These are phyloP conservation scores for Myotis myotis DNA, from an alignment of 2,797 vertebrate genomes.

Conservation along the genomic window DNA sequence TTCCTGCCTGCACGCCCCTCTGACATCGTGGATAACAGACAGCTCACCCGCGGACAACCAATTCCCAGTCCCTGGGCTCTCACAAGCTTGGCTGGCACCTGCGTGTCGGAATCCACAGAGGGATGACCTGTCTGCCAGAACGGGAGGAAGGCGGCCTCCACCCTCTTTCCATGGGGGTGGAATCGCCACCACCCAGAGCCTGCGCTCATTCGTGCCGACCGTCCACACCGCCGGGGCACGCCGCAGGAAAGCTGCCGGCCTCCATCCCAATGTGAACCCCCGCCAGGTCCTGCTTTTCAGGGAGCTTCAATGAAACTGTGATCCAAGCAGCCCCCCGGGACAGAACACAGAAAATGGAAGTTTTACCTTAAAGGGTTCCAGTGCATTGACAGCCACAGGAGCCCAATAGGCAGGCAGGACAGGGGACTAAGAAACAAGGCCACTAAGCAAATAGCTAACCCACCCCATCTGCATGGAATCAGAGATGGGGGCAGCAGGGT, in stretches of 20 bases:
- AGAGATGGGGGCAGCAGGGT: background rate
- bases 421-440: background rate
- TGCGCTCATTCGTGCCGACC: background rate
- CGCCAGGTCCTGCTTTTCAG: background rate
- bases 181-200: background rate
- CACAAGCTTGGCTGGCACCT: background rate
- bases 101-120: background rate
- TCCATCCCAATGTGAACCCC: background rate
- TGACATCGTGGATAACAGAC: background rate
- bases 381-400: background rate
- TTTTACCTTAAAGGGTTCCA: background rate
- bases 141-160: rapidly evolving
- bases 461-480: background rate
- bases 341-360: background rate
- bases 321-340: background rate
- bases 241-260: background rate
- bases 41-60: background rate
- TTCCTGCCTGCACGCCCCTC: background rate
- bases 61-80: background rate
- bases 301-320: background rate
- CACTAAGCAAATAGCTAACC: background rate
- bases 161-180: rapidly evolving
- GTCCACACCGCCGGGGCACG: background rate
- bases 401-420: background rate
- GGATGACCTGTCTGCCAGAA: background rate